Percentiles rank a stretch among this genome's conserved stretches.
These are phyloP conservation scores for Cheirogaleus major DNA, from an alignment of 2,797 vertebrate genomes.

Conservation along the genomic window DNA sequence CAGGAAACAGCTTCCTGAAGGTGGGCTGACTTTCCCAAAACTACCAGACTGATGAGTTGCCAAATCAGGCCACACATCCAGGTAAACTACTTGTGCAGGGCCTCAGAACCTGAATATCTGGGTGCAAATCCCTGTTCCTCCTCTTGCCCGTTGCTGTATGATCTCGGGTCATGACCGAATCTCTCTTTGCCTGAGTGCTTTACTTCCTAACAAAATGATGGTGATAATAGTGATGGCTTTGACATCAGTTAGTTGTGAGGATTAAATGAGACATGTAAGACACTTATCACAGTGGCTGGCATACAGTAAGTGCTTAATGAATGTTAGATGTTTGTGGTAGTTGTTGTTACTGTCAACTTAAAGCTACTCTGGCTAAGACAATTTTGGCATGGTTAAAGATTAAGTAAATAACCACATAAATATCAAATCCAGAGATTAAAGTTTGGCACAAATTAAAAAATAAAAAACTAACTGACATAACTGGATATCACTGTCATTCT, in stretches of 20 bases:
- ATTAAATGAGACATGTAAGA: neutral
- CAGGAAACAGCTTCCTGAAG: neutral
- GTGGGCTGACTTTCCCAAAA: neutral
- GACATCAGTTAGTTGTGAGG: neutral
- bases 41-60: neutral
- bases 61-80: neutral
- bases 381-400: constrained; percentile 13
- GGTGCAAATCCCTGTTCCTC: neutral
- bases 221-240: neutral
- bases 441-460: constrained; percentile 20
- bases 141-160: neutral
- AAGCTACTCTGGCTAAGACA: neutral
- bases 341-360: neutral
- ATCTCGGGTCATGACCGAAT: neutral
- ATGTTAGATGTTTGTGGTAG: neutral
- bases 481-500: neutral
- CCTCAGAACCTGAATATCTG: neutral
- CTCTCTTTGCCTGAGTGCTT: neutral
- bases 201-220: neutral
- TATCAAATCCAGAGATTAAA: constrained; percentile 42
- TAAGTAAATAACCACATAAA: constrained; percentile 44
- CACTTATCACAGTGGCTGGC: neutral
- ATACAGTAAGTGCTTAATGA: neutral
- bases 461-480: constrained; percentile 1
- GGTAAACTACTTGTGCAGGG: neutral